Conservation (phyloP, 2,113 vertebrate species). For the Sinocyclocheilus grahami region DNA sequence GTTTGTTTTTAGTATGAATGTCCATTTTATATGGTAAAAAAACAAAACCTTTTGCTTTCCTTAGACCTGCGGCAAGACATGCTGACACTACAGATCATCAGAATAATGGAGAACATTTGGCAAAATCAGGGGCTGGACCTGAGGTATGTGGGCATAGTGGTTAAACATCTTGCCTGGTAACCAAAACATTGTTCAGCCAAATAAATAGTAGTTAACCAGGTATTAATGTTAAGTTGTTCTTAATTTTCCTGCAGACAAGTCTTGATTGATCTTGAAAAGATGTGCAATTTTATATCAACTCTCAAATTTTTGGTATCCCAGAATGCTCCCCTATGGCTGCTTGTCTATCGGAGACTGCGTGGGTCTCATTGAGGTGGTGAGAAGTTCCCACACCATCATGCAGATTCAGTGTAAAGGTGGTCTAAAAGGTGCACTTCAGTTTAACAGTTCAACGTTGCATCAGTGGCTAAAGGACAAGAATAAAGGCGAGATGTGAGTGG, state of each 20-base stretch:
- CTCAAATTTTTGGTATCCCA: slow-evolving; percentile 52
- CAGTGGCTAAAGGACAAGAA: slow-evolving; percentile 99
- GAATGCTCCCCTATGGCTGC: slow-evolving; percentile 97
- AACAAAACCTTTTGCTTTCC: slow-evolving; percentile 55
- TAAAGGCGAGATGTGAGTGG: slow-evolving; percentile 94
- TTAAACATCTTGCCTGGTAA: neutral
- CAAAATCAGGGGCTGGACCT: slow-evolving; percentile 98
- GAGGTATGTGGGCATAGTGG: slow-evolving; percentile 72
- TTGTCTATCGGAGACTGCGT: slow-evolving; percentile 96
- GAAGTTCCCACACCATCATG: slow-evolving; percentile 98
- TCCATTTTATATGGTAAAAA: neutral
- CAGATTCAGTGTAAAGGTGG: slow-evolving; percentile 99
- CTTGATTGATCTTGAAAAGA: too few relatives aligned
- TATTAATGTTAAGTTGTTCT: neutral
- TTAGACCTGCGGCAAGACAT: slow-evolving; percentile 96
- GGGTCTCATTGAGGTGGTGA: slow-evolving; percentile 95
- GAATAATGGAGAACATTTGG: slow-evolving; percentile 99
- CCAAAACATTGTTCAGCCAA: neutral
- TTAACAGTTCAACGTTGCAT: slow-evolving; percentile 95
- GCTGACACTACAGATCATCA: slow-evolving; percentile 96
- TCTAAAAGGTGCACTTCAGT: slow-evolving; percentile 94
- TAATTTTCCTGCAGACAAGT: neutral
- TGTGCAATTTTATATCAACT: neutral
- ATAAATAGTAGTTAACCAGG: neutral
- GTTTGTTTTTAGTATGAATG: neutral